Evolutionary conservation across 2,113 vertebrate species (phyloP).

Genomic region (Passer domesticus): DNA sequence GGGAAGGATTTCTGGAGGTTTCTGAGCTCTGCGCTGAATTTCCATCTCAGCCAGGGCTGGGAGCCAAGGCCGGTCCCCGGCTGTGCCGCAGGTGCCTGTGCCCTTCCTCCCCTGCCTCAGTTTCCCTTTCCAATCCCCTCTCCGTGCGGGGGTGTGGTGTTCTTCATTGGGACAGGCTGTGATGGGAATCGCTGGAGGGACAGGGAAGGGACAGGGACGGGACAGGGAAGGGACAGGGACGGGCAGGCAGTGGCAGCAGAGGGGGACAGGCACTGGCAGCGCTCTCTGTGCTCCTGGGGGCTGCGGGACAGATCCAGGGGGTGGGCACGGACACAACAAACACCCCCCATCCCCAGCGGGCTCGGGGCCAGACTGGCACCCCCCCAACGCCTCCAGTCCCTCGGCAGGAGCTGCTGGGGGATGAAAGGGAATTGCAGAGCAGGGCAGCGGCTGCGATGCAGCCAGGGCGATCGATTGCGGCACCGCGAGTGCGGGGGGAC

Average conservation of each 20-base stretch:
- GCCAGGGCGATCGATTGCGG: neutral
- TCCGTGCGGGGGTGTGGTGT: too few relatives aligned
- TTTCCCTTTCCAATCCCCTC: neutral
- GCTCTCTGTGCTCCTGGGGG: neutral
- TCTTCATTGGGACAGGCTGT: fast-evolving
- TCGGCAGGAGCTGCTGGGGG: neutral
- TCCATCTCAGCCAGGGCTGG: neutral
- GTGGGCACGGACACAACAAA: neutral
- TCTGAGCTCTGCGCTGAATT: neutral
- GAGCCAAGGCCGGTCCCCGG: neutral
- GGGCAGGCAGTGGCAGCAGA: neutral
- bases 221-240: neutral
- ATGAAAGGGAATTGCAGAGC: slow-evolving; percentile 65
- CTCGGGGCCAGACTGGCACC: neutral
- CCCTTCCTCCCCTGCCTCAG: neutral
- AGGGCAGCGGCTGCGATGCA: neutral
- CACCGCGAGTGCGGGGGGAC: neutral
- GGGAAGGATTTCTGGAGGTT: neutral
- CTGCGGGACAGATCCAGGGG: neutral
- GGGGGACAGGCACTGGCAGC: neutral
- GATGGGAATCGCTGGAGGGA: neutral
- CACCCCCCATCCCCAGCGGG: neutral
- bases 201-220: neutral
- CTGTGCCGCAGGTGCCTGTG: neutral
- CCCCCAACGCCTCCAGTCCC: neutral